Conservation (phyloP, 2,888 invertebrate genomes). For the Cyaniris semiargus region DNA sequence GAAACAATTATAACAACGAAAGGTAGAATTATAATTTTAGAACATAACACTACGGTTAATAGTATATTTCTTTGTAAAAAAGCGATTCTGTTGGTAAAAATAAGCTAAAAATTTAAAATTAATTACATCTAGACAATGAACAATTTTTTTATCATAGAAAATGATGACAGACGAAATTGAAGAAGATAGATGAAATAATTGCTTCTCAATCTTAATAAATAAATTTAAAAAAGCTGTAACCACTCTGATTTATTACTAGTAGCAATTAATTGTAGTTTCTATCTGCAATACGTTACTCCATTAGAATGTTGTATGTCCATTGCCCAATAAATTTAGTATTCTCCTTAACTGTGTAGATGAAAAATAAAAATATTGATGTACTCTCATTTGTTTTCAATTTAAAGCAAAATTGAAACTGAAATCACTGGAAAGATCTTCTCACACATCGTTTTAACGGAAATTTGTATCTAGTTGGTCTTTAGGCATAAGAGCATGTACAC, state of each 20-base stretch:
- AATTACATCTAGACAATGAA: background rate
- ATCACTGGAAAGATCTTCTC: constrained; percentile 69
- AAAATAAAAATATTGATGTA: constrained; percentile 49
- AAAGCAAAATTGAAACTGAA: constrained; percentile 71
- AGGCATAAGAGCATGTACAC: constrained; percentile 63
- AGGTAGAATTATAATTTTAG: background rate
- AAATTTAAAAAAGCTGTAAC: background rate
- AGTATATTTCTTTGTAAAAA: background rate
- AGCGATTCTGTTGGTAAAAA: background rate
- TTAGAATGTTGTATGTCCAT: constrained; percentile 57
- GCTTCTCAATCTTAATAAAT: too few species aligned
- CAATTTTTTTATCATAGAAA: background rate
- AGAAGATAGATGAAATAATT: background rate
- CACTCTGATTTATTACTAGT: background rate
- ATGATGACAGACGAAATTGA: background rate
- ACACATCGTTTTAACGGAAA: constrained; percentile 62
- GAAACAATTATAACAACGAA: constrained; percentile 13
- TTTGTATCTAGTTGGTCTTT: constrained; percentile 73
- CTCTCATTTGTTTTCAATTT: constrained; percentile 64
- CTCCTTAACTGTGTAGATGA: constrained; percentile 63
- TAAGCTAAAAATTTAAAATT: background rate
- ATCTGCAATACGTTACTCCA: constrained; percentile 56
- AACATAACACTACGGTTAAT: background rate
- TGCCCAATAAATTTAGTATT: constrained; percentile 78
- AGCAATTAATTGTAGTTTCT: background rate